Conservation (phyloP, 2,888 invertebrate species). For the Caenorhabditis panamensis region DNA sequence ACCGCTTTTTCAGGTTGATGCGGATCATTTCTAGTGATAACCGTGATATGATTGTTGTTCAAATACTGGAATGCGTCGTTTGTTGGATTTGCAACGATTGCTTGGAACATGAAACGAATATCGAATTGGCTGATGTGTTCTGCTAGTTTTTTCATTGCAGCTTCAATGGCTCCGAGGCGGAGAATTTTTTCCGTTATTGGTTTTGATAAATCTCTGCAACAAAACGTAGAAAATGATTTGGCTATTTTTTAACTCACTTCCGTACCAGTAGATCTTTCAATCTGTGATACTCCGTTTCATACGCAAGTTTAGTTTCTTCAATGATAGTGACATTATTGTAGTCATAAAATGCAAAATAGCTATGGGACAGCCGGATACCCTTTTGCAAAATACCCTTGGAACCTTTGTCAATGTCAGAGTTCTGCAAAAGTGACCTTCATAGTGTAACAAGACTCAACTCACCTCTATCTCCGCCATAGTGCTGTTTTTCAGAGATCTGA, state of each 20-base stretch:
- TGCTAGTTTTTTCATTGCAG: conserved; percentile 20
- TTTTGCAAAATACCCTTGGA: conserved; percentile 4
- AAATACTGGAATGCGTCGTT: conserved; percentile 52
- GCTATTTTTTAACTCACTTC: conserved; percentile 7
- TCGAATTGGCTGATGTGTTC: conserved; percentile 23
- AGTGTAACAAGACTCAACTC: not conserved
- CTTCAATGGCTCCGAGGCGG: conserved; percentile 41
- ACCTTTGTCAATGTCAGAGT: not conserved
- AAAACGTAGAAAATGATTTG: not conserved
- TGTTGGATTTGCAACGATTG: conserved; percentile 49
- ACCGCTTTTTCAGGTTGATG: conserved; percentile 54
- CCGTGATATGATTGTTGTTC: conserved; percentile 50
- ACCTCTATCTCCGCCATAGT: conserved; percentile 31
- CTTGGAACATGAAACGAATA: conserved; percentile 50
- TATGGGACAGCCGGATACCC: conserved; percentile 20
- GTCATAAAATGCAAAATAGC: conserved; percentile 55
- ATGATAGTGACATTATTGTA: conserved; percentile 39
- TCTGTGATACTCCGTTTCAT: conserved; percentile 44
- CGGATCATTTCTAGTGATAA: conserved; percentile 50
- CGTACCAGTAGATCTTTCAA: conserved; percentile 12
- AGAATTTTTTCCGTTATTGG: conserved; percentile 28
- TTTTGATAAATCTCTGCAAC: conserved; percentile 23
- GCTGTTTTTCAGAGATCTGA: conserved; percentile 33
- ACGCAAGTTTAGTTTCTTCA: conserved; percentile 24
- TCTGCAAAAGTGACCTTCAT: conserved; percentile 4